Evolutionary conservation across 1,140 invertebrate species (phyloP), one percentile per base, ranked within the genome.

Genomic region (Drosophila ficusphila): DNA sequence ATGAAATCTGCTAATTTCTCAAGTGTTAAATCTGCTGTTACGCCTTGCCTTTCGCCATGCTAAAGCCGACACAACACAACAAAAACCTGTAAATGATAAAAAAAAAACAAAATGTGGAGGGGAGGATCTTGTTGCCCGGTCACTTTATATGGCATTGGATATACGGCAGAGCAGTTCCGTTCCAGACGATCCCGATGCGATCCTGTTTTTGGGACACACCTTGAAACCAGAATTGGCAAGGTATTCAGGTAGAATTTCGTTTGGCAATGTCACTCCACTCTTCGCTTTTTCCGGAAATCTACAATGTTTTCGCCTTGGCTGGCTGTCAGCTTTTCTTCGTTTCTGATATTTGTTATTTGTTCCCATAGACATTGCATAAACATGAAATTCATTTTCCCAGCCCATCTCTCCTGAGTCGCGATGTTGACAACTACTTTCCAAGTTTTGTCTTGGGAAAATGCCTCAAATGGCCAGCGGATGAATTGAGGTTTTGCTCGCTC

Each of bases 21-120:
- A 79, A 76, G 79, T 83, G 81, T 83, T 85, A 85, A 83, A 79
- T 85, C 65, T 85, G 70, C 72, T 85, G 75, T 48, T 82, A 67
- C 77, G 64, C 57, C 57, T 62, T 64, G 38, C 52, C 62, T 65
- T 65, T 65, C 23, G 9, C 36, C 38, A 29, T 4, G 18, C 38
- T 38, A 27, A 41, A 54, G n/a, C n/a, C n/a, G n/a, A n/a, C n/a
- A n/a, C n/a, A 54, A 31, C 38, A 29, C 31, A 34, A 54, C 34
- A 47, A 72, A 54, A 78, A 78, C 44, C 38, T 38, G 54, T 46
- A 56, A 36, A 29, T 49, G 62, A 61, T 64, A 31, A 41, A 53
- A 16, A 25, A 31, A 6, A 56, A 33, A 34, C 7, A 44, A 51
- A 18, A 33, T 9, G 0, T 2, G 12, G 12, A 6, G 12, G 33